Evolutionary conservation across 2,797 vertebrate species (phyloP).

Genomic region (Hippocampus kuda): DNA sequence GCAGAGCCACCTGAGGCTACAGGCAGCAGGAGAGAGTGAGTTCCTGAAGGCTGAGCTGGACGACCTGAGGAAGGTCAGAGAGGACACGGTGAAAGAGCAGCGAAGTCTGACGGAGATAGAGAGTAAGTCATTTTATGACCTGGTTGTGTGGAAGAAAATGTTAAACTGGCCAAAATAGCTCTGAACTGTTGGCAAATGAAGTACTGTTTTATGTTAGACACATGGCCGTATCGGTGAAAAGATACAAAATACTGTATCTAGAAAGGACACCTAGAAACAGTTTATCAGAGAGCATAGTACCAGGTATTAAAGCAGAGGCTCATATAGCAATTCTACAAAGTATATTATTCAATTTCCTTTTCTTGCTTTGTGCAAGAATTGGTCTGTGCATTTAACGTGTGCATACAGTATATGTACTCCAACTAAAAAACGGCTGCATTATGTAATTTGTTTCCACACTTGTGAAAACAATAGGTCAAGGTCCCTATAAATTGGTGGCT

Average conservation of each 20-base stretch:
- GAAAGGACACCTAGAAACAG: background rate
- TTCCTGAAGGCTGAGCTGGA: constrained; percentile 89
- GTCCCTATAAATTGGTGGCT: background rate
- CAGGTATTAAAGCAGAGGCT: no score
- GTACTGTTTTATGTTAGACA: background rate
- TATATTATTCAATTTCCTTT: no score
- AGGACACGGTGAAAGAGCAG: constrained; percentile 94
- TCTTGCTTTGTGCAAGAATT: no score
- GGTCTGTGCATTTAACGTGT: no score
- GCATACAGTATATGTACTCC: no score
- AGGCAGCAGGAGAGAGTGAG: constrained; percentile 84
- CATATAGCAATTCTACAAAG: no score
- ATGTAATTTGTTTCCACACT: background rate
- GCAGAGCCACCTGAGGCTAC: constrained; percentile 88
- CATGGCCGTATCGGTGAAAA: background rate
- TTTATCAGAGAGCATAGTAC: no score
- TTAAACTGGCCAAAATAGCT: background rate
- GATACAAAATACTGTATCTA: background rate
- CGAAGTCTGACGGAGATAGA: constrained; percentile 91
- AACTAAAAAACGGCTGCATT: background rate
- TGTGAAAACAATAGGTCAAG: background rate
- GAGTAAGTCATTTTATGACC: constrained; percentile 65
- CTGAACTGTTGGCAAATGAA: background rate
- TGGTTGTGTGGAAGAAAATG: background rate
- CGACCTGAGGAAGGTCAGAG: constrained; percentile 81